Percentiles rank a stretch among this genome's conserved stretches.
Evolutionary conservation across 2,797 vertebrate species (phyloP).

Genomic region (Oryzias sinensis): DNA sequence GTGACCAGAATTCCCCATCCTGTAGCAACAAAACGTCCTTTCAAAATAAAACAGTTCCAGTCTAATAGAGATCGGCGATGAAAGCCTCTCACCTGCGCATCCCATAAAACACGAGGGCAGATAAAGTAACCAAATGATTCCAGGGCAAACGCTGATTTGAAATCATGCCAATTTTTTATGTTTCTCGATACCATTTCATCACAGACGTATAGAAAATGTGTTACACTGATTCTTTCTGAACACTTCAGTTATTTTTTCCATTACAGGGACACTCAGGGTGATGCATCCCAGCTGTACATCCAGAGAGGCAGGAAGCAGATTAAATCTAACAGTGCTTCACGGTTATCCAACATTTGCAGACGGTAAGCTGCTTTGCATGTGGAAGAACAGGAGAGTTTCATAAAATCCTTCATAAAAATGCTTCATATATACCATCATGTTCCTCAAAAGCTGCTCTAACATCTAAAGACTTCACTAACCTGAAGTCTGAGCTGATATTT

Average conservation of each 20-base stretch:
- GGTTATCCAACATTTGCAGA: conserved; percentile 51
- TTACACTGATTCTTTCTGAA: no score
- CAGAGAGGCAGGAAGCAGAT: conserved; percentile 52
- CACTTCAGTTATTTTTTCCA: conserved; percentile 18
- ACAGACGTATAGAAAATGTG: no score
- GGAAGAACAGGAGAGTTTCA: conserved; percentile 30
- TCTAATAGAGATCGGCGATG: no score
- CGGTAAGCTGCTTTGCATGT: conserved; percentile 70
- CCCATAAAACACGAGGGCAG: no score
- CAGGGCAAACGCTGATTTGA: not conserved
- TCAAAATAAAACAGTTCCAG: no score
- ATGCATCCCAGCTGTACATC: conserved; percentile 24
- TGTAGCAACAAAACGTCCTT: no score
- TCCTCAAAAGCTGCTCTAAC: not conserved
- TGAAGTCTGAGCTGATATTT: not conserved
- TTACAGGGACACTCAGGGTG: conserved; percentile 34
- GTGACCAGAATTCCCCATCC: no score
- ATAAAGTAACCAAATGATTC: no score
- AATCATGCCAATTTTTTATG: not conserved
- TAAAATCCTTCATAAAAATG: conserved; percentile 8
- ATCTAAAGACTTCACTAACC: not conserved
- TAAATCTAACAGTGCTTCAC: conserved; percentile 45
- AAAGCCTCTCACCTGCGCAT: no score
- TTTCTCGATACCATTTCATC: no score
- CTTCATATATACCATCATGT: not conserved